Evolutionary conservation across 2,113 vertebrate species (phyloP).

Genomic region (Catagonus wagneri): DNA sequence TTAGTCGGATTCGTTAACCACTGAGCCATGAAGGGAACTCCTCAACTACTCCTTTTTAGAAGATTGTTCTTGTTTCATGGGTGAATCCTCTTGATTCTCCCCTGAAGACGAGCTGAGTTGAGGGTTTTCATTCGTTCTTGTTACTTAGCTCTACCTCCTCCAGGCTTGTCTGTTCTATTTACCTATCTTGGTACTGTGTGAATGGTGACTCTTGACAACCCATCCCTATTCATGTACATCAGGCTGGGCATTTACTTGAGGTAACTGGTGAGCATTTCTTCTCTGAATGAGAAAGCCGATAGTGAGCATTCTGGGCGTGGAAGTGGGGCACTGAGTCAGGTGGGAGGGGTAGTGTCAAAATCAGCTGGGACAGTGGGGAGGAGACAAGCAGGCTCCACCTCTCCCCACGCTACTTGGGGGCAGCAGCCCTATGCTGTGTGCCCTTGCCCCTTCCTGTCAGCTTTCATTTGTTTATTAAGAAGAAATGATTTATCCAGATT

Average conservation of each 20-base stretch:
- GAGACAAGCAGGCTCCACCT: background rate
- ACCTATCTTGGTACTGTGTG: background rate
- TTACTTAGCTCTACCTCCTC: background rate
- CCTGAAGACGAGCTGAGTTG: background rate
- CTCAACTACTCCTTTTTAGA: background rate
- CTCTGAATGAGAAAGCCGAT: background rate
- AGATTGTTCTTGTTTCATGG: background rate
- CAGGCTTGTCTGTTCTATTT: background rate
- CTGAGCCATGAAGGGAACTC: too few species aligned
- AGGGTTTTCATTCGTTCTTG: background rate
- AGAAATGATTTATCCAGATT: background rate
- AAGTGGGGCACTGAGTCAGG: background rate
- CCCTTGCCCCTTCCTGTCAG: background rate
- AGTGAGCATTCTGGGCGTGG: background rate
- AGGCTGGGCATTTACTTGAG: background rate
- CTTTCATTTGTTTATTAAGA: background rate
- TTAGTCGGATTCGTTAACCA: too few species aligned
- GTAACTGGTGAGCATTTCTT: background rate
- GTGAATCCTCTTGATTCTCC: background rate
- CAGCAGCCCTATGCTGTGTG: background rate
- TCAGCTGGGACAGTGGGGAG: background rate
- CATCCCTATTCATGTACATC: background rate
- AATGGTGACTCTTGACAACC: background rate
- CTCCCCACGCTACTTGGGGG: too few species aligned
- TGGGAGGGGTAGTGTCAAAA: background rate